A percentile compares a stretch with the other conserved stretches of the same genome.
phyloP scores from a whole-genome alignment of 1,140 invertebrate species.

The Lerema accius region DNA sequence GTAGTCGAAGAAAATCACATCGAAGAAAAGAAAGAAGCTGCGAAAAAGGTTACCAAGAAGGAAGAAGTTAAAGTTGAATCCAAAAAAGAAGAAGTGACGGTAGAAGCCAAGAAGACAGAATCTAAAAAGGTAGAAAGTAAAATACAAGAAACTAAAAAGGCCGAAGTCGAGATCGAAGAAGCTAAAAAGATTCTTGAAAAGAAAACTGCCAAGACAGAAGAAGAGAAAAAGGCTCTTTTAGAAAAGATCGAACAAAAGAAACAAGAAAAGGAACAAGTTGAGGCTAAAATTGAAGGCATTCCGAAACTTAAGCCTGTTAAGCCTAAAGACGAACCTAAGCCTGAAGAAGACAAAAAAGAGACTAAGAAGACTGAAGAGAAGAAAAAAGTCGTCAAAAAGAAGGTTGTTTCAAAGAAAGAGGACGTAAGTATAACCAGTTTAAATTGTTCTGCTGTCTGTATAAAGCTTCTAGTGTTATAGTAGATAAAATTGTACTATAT shows the following conservation, averaged over 20 bases:
- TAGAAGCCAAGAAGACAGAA: conserved; percentile 76
- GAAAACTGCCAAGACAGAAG: conserved; percentile 80
- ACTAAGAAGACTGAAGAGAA: conserved; percentile 74
- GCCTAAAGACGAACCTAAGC: conserved; percentile 80
- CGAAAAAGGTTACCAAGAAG: conserved; percentile 73
- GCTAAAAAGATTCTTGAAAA: conserved; percentile 80
- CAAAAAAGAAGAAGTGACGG: conserved; percentile 69
- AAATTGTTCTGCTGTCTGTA: conserved; percentile 39
- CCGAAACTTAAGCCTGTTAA: conserved; percentile 82
- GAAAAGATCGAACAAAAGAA: conserved; percentile 81
- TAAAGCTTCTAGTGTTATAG: conserved; percentile 47
- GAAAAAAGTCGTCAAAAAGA: conserved; percentile 79
- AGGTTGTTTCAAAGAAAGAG: conserved; percentile 75
- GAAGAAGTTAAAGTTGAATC: conserved; percentile 74
- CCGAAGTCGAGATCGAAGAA: conserved; percentile 79
- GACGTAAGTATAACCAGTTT: conserved; percentile 69
- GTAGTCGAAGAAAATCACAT: conserved; percentile 77
- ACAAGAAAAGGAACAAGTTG: conserved; percentile 66
- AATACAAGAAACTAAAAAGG: conserved; percentile 67
- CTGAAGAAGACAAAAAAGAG: conserved; percentile 72
- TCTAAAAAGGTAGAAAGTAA: conserved; percentile 59
- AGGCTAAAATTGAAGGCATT: conserved; percentile 81
- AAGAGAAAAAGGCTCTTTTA: conserved; percentile 80
- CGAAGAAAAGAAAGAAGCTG: conserved; percentile 75
- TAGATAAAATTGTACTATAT: conserved; percentile 15